phyloP scores from a whole-genome alignment of 2,888 invertebrate species.

The Torymus tubicola region DNA sequence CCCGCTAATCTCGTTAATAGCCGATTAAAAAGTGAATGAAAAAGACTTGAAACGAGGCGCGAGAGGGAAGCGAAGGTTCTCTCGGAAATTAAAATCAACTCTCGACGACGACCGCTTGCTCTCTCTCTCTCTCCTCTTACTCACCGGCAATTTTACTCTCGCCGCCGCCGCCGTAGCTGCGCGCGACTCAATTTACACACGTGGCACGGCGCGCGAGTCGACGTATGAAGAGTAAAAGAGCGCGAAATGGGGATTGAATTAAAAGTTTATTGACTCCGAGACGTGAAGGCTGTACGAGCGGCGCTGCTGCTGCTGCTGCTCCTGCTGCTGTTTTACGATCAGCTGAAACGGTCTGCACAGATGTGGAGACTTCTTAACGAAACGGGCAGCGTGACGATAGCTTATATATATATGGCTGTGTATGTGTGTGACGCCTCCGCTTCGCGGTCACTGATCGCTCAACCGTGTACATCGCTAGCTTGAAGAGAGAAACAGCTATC shows the following conservation, averaged over 20 bases:
- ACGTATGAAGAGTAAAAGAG: constrained; percentile 39
- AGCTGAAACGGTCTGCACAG: constrained; percentile 14
- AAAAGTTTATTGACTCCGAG: constrained; percentile 55
- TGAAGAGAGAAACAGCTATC: no score
- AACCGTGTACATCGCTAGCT: background rate
- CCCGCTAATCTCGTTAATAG: constrained; percentile 56
- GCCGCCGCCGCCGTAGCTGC: no score
- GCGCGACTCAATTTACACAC: constrained; percentile 42
- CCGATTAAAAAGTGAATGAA: constrained; percentile 52
- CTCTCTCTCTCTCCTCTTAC: background rate
- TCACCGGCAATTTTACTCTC: constrained; percentile 23
- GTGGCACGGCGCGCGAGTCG: constrained; percentile 14
- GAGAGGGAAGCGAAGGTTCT: constrained; percentile 26
- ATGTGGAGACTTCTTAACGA: constrained; percentile 26
- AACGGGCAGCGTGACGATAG: background rate
- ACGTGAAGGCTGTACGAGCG: constrained; percentile 41
- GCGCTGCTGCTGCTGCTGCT: no score
- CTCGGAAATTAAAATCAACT: constrained; percentile 54
- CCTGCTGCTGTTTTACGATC: constrained; percentile 37
- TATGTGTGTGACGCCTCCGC: constrained; percentile 67
- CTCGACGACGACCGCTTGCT: constrained; percentile 8
- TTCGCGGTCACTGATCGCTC: constrained; percentile 61
- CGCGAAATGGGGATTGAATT: constrained; percentile 51
- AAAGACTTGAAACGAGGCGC: constrained; percentile 49
- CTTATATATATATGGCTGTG: no score